phyloP scores from a whole-genome alignment of 2,888 invertebrate genomes.

The Polietes domitor region DNA sequence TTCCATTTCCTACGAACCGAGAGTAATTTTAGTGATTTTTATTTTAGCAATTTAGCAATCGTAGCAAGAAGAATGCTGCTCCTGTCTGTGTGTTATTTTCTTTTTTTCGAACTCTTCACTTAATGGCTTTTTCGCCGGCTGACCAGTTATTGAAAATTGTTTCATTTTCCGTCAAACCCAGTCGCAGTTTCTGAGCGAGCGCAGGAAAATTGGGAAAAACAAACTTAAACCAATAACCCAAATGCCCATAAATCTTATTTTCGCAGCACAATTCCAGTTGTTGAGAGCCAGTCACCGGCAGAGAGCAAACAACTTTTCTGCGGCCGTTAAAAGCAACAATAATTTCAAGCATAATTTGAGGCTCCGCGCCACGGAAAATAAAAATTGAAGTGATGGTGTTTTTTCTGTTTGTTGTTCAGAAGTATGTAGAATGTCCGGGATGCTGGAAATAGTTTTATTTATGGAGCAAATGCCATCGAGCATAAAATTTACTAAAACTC shows the following conservation, averaged over 20 bases:
- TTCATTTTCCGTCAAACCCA: background rate
- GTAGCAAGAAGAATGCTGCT: background rate
- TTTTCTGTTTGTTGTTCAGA: too few species aligned
- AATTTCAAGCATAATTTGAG: conserved; percentile 20
- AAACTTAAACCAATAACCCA: conserved; percentile 17
- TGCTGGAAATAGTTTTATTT: background rate
- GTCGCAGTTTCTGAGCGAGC: background rate
- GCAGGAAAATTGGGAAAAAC: background rate
- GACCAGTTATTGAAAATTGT: background rate
- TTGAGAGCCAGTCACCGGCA: background rate
- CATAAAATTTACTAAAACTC: background rate
- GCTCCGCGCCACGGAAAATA: background rate
- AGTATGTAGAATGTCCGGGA: background rate
- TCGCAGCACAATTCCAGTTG: conserved; percentile 5
- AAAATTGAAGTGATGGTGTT: conserved; percentile 9
- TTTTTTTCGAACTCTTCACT: background rate
- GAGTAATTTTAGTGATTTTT: background rate
- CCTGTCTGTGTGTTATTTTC: background rate
- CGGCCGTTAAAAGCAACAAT: conserved; percentile 5
- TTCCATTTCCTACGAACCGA: background rate
- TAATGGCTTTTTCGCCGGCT: background rate
- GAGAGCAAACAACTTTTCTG: background rate
- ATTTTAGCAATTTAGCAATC: too few species aligned
- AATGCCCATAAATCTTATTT: conserved; percentile 22
- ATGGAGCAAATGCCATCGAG: background rate